Evolutionary conservation across 2,113 vertebrate genomes (phyloP).

Genomic region (Mormoops blainvillei): DNA sequence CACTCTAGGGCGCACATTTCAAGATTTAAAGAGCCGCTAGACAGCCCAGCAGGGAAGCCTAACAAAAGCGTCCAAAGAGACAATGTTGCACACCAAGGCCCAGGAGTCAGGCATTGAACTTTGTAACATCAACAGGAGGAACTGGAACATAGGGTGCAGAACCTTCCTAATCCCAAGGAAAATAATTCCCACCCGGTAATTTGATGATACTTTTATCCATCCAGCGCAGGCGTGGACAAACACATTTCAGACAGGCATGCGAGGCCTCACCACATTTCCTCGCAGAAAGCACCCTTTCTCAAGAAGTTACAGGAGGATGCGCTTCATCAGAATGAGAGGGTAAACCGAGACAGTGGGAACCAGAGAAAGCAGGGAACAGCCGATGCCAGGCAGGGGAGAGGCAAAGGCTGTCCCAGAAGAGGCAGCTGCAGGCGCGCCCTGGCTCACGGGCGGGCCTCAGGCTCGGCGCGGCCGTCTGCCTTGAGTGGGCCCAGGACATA

Average conservation of each 20-base stretch:
- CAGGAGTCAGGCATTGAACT: background rate
- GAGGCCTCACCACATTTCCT: background rate
- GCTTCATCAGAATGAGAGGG: background rate
- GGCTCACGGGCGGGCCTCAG: accelerated
- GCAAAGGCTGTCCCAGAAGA: background rate
- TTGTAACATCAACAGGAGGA: background rate
- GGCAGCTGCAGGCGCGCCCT: too few species aligned
- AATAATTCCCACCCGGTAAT: background rate
- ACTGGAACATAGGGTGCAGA: background rate
- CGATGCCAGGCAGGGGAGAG: too few species aligned
- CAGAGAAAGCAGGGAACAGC: background rate
- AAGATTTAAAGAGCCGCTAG: background rate
- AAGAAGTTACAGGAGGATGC: background rate
- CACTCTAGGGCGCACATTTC: accelerated
- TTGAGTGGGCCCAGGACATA: accelerated
- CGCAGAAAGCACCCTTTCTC: background rate
- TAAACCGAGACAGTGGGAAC: background rate
- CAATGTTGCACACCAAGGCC: background rate
- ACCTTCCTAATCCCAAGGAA: background rate
- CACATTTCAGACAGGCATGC: background rate
- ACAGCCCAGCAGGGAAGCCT: accelerated
- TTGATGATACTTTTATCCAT: background rate
- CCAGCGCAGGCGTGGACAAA: background rate
- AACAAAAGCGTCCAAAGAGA: background rate
- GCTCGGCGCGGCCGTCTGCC: background rate